Evolutionary conservation across 2,797 vertebrate genomes (phyloP), one percentile per base, ranked within the genome.

Genomic region (Malacoraja senta): DNA sequence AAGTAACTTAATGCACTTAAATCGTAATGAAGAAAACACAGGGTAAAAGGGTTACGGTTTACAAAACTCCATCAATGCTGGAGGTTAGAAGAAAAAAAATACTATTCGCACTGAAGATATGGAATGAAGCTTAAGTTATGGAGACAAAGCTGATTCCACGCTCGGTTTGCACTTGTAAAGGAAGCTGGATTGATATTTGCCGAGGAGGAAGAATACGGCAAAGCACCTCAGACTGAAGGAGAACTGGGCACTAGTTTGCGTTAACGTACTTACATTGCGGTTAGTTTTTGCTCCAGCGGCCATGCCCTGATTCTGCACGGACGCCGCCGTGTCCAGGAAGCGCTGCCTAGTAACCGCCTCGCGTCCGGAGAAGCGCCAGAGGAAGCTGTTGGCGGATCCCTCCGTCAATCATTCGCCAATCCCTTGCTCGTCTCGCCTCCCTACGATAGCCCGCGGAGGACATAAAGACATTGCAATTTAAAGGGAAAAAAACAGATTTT

Each of bases 181-280:
- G 65, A 35, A 88, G n/a, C 63, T 68, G 84, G 1, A 32, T 65
- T 65, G 53, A 29, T 84, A 15, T 13, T 12, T 61, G 24, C 24
- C 1, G 6, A 12, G 61, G 17, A 68, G 15, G 17, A 35, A n/a
- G 17, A 68, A 68, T 17, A 0, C 0, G 65, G 19, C 32, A 35
- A 17, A 19, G 1, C 29, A 32, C 12, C 84, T 1, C 19, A 32
- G 6, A 58, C 12, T 32, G 83, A 6, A 65, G n/a, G 21, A 17
- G n/a, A 3, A 21, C 19, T 21, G n/a, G n/a, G 32, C 9, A 65
- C 8, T 4, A n/a, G 61, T 10, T 32, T 32, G 7, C 35, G n/a
- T 35, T 21, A 88, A 88, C 3, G 8, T 26, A 92, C 90, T 92
- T 92, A 92, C 90, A 76, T 53, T 72, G 90, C 72, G 17, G 72